phyloP scores from a whole-genome alignment of 2,797 vertebrate species.

The Arvicola amphibius region DNA sequence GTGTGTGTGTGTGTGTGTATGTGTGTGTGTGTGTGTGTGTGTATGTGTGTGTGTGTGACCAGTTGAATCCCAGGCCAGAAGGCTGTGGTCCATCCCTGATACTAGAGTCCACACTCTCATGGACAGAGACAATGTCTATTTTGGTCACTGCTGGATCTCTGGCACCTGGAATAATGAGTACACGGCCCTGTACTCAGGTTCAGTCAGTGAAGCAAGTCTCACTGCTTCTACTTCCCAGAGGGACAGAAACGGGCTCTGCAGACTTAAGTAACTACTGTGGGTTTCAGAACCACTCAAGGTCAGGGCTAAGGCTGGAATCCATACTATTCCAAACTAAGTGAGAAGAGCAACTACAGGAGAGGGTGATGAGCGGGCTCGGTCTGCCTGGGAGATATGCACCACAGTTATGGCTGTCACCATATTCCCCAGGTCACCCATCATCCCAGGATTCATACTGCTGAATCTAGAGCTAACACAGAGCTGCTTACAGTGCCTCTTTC shows the following conservation, averaged over 20 bases:
- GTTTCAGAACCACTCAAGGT: background rate
- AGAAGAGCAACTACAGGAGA: background rate
- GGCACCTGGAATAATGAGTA: background rate
- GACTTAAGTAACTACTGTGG: background rate
- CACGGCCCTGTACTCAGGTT: background rate
- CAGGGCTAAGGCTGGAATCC: background rate
- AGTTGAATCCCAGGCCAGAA: background rate
- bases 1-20: background rate
- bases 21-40: background rate
- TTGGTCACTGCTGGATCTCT: background rate
- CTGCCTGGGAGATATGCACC: background rate
- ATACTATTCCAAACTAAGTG: background rate
- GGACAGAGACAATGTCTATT: background rate
- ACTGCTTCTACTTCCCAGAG: background rate
- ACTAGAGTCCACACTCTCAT: background rate
- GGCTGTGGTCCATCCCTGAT: background rate
- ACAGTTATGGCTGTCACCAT: accelerated
- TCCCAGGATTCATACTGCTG: background rate
- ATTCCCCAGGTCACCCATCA: background rate
- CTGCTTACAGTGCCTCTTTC: background rate
- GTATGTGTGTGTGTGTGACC: background rate
- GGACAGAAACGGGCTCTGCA: background rate
- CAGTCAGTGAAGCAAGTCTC: no score
- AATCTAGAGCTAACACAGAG: background rate
- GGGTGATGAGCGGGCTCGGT: background rate